Evolutionary conservation across 2,888 invertebrate species (phyloP).

Genomic region (Malachius bipustulatus): DNA sequence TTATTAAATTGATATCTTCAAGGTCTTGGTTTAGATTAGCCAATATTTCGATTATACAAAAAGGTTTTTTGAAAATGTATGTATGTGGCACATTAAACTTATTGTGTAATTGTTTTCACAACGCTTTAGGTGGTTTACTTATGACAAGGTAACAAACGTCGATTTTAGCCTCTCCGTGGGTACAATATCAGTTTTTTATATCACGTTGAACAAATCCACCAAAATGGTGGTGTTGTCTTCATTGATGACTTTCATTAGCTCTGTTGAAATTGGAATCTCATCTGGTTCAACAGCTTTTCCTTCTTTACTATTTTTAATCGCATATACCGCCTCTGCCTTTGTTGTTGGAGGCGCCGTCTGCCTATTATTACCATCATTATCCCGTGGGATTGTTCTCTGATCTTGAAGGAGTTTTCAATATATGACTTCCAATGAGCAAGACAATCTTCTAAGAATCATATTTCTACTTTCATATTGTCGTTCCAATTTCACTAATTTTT

Average conservation of each 20-base stretch:
- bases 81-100: constrained; percentile 7
- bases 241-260: constrained; percentile 16
- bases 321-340: constrained; percentile 14
- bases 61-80: too few relatives aligned
- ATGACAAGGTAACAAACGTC: too few relatives aligned
- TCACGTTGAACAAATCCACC: constrained; percentile 15
- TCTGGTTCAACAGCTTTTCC: constrained; percentile 18
- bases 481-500: constrained; percentile 5
- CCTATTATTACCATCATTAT: too few relatives aligned
- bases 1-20: constrained; percentile 8
- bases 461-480: too few relatives aligned
- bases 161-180: constrained; percentile 16
- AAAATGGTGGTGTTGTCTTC: constrained; percentile 13
- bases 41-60: constrained; percentile 4
- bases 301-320: constrained; percentile 13
- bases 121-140: constrained; percentile 14
- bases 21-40: constrained; percentile 5
- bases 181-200: constrained; percentile 16
- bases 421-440: too few relatives aligned
- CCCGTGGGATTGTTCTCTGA: too few relatives aligned
- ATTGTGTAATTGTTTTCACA: constrained; percentile 16
- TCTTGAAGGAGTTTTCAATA: too few relatives aligned
- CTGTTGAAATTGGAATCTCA: constrained; percentile 13
- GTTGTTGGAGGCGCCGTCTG: constrained; percentile 9
- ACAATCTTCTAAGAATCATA: constrained; percentile 7